A percentile compares a stretch with the other conserved stretches of the same genome.
phyloP scores from a whole-genome alignment of 2,113 vertebrate species.

The Nannospalax galili region DNA sequence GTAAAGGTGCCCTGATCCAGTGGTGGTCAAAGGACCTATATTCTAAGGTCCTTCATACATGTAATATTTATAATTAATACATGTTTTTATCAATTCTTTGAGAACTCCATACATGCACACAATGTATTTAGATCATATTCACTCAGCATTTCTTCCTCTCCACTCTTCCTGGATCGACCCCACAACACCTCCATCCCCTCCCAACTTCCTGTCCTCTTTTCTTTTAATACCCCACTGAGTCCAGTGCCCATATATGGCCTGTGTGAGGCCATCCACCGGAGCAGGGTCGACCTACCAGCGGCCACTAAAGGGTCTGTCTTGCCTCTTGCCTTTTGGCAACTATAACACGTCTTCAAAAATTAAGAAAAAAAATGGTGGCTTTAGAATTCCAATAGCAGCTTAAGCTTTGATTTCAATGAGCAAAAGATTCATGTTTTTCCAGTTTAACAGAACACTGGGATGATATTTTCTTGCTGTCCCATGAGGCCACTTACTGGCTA shows the following conservation, averaged over 20 bases:
- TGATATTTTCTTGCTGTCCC: not conserved
- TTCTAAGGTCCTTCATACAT: not conserved
- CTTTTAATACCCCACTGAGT: not conserved
- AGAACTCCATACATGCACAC: not conserved
- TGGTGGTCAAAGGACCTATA: not conserved
- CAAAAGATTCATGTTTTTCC: not conserved
- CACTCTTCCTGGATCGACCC: not conserved
- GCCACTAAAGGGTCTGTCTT: not conserved
- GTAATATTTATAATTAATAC: not conserved
- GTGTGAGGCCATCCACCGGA: not conserved
- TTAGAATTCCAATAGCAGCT: not conserved
- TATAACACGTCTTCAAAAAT: not conserved
- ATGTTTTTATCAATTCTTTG: too few relatives aligned
- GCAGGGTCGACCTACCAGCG: too few relatives aligned
- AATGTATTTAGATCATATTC: not conserved
- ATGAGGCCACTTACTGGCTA: not conserved
- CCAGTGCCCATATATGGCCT: not conserved
- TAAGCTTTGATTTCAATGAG: constrained; percentile 10
- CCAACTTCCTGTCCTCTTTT: not conserved
- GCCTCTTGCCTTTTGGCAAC: not conserved
- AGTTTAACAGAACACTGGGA: not conserved
- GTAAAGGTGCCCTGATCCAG: not conserved
- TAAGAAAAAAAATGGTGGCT: not conserved
- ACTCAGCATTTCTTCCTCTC: not conserved
- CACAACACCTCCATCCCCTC: too few relatives aligned